Evolutionary conservation across 2,888 invertebrate species (phyloP), one percentile per base, ranked within the genome.

Genomic region (Bruchidius siliquastri): DNA sequence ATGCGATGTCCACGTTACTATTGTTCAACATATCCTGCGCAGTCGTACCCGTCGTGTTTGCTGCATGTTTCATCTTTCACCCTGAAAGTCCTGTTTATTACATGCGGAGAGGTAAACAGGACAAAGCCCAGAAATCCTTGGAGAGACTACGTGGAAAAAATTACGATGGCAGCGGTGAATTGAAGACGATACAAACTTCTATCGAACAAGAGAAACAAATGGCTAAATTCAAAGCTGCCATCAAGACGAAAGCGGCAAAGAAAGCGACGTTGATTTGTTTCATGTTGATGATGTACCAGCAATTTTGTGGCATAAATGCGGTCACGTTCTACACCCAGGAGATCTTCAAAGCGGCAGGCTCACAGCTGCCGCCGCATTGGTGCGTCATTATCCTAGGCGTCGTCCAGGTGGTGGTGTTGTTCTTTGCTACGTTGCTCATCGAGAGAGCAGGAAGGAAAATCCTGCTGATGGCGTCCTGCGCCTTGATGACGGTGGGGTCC

Each of bases 201-300:
- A 72, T 91, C 22, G 88, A 89, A 3, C 87, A 89, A 0, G 87
- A 87, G 76, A 86, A 86, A 8, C 89, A 90, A 73, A 88, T 88
- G 0, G 86, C 89, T 0, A 89, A 93, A 0, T 88, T 93, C 75
- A 74, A 81, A 6, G 82, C 87, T 0, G 89, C 91, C 0, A 89
- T 93, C 18, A 88, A 88, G 0, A 90, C 91, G 72, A 91, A 87
- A 77, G 90, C 90, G 0, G 91, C 93, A 0, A 84, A 90, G 22
- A 92, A 90, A 82, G 93, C 92, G 0, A 85, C 94, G 0, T 72
- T 91, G 20, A 92, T 94, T 74, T 92, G 91, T 79, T 91, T 93
- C 83, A 91, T 92, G 6, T 88, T 96, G 18, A 96, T 96, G 96
- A 87, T 95, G 79, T 94, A 96, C 87, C 97, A 97, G 84, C 96